These are phyloP conservation scores for Sepioteuthis lessoniana DNA, from an alignment of 2,888 invertebrate species.

Conservation along the genomic window DNA sequence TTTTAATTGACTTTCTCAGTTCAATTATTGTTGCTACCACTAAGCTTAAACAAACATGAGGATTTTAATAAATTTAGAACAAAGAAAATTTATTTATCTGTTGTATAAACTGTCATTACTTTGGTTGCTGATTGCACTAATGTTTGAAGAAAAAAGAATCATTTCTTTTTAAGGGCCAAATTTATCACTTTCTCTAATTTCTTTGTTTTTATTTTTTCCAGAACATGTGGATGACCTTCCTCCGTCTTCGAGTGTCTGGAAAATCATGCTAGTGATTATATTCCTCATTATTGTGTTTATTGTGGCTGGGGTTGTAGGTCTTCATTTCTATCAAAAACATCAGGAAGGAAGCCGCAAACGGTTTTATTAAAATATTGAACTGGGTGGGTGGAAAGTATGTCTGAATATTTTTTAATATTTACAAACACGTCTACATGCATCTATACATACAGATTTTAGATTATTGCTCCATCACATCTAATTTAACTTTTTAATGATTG, in stretches of 20 bases:
- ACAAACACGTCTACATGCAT: not conserved
- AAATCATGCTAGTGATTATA: constrained; percentile 91
- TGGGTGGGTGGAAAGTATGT: not conserved
- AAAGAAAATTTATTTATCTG: no score
- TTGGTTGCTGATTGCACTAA: no score
- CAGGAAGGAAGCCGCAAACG: constrained; percentile 92
- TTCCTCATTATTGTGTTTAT: constrained; percentile 87
- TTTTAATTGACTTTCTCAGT: no score
- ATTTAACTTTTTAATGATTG: not conserved
- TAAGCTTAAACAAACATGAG: no score
- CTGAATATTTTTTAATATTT: not conserved
- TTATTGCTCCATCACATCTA: not conserved
- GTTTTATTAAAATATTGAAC: constrained; percentile 80
- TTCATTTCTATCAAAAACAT: constrained; percentile 94
- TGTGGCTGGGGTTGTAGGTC: constrained; percentile 88
- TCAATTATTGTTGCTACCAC: no score
- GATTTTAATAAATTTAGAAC: no score
- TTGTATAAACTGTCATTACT: no score
- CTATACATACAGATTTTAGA: not conserved
- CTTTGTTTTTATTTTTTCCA: constrained; percentile 54
- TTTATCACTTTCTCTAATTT: no score
- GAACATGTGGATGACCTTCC: constrained; percentile 51
- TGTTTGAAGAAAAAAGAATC: no score
- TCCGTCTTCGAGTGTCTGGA: constrained; percentile 80
- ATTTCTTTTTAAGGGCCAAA: no score